These are phyloP conservation scores for Festucalex cinctus DNA, from an alignment of 2,113 vertebrate genomes.

Conservation along the genomic window DNA sequence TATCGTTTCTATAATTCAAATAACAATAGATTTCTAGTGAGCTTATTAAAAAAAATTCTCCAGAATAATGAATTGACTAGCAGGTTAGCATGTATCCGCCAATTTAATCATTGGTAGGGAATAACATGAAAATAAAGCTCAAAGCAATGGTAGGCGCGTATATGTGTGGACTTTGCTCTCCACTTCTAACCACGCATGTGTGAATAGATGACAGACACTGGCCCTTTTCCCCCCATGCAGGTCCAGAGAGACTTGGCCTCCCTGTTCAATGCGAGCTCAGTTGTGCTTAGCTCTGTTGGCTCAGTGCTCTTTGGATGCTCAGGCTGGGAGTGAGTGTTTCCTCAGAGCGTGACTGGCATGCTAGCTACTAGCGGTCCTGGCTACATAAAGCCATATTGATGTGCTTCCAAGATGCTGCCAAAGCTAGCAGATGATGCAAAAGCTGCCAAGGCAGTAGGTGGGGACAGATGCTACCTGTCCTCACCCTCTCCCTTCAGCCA, in stretches of 20 bases:
- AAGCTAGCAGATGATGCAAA: constrained; percentile 74
- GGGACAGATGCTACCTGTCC: constrained; percentile 81
- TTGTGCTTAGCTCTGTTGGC: constrained; percentile 66
- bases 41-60: not conserved
- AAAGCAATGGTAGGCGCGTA: constrained; percentile 37
- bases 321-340: constrained; percentile 56
- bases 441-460: constrained; percentile 77
- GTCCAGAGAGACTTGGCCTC: constrained; percentile 62
- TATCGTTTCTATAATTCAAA: not conserved
- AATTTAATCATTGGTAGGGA: not conserved
- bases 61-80: not conserved
- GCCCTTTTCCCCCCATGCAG: constrained; percentile 44
- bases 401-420: constrained; percentile 75
- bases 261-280: constrained; percentile 57
- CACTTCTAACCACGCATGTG: constrained; percentile 52
- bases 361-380: constrained; percentile 68
- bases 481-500: constrained; percentile 66
- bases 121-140: constrained; percentile 33
- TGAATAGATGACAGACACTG: constrained; percentile 60
- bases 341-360: constrained; percentile 74
- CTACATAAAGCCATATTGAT: constrained; percentile 78
- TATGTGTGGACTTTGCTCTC: constrained; percentile 44
- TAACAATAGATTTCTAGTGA: not conserved
- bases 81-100: not conserved
- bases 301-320: constrained; percentile 60